These are phyloP conservation scores for Dasysyrphus albostriatus DNA, from an alignment of 2,888 invertebrate genomes.

Conservation along the genomic window DNA sequence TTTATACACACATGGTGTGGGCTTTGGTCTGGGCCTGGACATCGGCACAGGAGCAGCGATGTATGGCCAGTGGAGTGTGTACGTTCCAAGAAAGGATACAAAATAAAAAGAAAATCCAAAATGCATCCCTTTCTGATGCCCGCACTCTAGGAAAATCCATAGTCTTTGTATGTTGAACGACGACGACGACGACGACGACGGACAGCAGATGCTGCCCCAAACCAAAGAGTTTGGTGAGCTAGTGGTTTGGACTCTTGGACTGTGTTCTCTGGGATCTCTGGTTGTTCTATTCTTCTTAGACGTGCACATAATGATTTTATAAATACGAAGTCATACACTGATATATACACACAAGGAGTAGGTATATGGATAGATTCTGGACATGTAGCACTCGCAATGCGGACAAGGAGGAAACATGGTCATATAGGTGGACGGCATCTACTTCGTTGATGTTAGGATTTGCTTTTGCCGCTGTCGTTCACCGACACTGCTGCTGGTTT, in stretches of 20 bases:
- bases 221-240: conserved; percentile 35
- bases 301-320: conserved; percentile 75
- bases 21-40: neutral
- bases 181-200: conserved; percentile 22
- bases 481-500: conserved; percentile 35
- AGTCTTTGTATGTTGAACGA: conserved; percentile 41
- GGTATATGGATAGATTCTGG: conserved; percentile 35
- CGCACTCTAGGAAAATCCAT: conserved; percentile 33
- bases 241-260: conserved; percentile 61
- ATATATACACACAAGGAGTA: conserved; percentile 19
- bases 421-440: conserved; percentile 70
- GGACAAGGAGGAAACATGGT: conserved; percentile 67
- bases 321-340: conserved; percentile 50
- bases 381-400: conserved; percentile 67
- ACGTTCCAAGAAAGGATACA: conserved; percentile 69
- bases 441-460: conserved; percentile 60
- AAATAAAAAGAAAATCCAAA: conserved; percentile 68
- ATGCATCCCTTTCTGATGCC: conserved; percentile 41
- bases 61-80: conserved; percentile 40
- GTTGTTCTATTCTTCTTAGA: conserved; percentile 71
- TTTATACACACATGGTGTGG: conserved; percentile 57
- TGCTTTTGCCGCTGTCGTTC: conserved; percentile 61
- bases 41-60: conserved; percentile 5
- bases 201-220: conserved; percentile 45
- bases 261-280: conserved; percentile 56